Percentiles rank a stretch among this genome's conserved stretches.
phyloP scores from a whole-genome alignment of 1,140 invertebrate genomes.

The Drosophila santomea region DNA sequence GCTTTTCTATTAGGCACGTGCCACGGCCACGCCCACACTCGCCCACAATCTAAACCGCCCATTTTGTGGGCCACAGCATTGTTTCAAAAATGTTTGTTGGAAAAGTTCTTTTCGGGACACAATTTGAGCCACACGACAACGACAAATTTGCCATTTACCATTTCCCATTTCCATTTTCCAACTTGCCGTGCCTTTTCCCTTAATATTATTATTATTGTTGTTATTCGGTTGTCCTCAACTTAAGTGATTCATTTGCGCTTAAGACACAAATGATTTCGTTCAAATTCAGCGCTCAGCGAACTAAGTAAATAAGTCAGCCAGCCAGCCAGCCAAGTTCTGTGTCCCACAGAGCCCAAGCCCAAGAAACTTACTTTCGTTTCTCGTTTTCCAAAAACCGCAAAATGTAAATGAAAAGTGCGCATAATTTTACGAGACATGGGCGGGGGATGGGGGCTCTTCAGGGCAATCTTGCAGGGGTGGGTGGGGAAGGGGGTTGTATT shows the following conservation, averaged over 20 bases:
- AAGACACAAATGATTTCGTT: conserved; percentile 76
- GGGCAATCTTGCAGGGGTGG: not conserved
- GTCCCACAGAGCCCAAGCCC: conserved; percentile 29
- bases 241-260: conserved; percentile 81
- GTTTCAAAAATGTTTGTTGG: conserved; percentile 51
- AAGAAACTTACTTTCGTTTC: conserved; percentile 24
- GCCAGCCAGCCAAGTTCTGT: conserved; percentile 54
- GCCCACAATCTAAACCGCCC: not conserved
- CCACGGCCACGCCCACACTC: conserved; percentile 25
- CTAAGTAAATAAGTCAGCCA: conserved; percentile 75
- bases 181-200: not conserved
- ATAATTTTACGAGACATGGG: conserved; percentile 60
- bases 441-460: too few relatives aligned
- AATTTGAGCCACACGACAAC: conserved; percentile 27
- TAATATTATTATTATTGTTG: conserved; percentile 13
- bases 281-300: conserved; percentile 68
- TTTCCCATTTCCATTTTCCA: not conserved
- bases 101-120: conserved; percentile 39
- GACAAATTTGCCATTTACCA: conserved; percentile 41
- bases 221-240: conserved; percentile 52
- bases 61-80: conserved; percentile 13
- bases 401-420: conserved; percentile 77
- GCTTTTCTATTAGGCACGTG: conserved; percentile 75
- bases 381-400: conserved; percentile 64
- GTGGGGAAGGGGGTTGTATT: not conserved